Evolutionary conservation across 2,888 invertebrate genomes (phyloP).

Genomic region (Polyploca ridens): DNA sequence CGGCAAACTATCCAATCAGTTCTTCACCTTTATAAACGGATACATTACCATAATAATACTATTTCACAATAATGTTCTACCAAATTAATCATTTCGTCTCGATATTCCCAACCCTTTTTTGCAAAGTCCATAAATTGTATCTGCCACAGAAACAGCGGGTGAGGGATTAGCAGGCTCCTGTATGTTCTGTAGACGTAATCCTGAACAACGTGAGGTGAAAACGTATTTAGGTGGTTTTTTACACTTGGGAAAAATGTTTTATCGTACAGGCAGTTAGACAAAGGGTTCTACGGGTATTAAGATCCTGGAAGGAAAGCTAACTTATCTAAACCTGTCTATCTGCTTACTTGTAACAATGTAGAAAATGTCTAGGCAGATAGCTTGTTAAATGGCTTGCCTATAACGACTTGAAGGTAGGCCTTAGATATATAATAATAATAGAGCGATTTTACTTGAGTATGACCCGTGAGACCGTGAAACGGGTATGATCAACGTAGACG

Average conservation of each 20-base stretch:
- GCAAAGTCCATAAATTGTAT: not conserved
- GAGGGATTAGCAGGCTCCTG: not conserved
- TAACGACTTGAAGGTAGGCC: too few species aligned
- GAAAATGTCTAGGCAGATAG: too few species aligned
- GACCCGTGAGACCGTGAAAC: too few species aligned
- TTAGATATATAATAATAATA: too few species aligned
- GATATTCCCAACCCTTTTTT: not conserved
- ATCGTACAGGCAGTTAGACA: not conserved
- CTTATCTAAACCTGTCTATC: not conserved
- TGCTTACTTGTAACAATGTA: not conserved
- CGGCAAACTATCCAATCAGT: too few species aligned
- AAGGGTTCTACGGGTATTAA: not conserved
- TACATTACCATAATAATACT: too few species aligned
- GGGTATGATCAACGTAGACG: too few species aligned
- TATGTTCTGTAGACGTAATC: not conserved
- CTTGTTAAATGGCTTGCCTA: too few species aligned
- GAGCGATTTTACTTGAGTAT: too few species aligned
- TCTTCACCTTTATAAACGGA: too few species aligned
- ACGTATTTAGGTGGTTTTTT: not conserved
- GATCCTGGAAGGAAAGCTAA: not conserved
- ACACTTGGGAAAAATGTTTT: not conserved
- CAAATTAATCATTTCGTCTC: not conserved
- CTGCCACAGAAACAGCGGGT: not conserved
- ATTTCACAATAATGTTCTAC: not conserved
- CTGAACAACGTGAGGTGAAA: constrained; percentile 5